Conservation (phyloP, 2,113 vertebrate species). For the Dipodomys stephensi region DNA sequence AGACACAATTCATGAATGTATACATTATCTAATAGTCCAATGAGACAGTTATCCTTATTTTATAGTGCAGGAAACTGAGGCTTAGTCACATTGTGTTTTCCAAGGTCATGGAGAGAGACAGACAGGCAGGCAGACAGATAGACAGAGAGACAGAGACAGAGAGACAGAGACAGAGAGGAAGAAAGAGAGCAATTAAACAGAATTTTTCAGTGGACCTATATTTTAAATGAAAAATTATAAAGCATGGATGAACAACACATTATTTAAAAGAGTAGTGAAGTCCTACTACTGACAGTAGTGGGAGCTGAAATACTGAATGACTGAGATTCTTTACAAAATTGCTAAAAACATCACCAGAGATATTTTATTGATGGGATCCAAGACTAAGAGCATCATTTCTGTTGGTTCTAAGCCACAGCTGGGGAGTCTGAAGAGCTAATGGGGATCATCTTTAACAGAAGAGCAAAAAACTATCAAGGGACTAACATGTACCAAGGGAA, state of each 20-base stretch:
- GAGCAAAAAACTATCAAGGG: neutral
- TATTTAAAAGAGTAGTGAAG: neutral
- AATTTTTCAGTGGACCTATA: neutral
- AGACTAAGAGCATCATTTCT: neutral
- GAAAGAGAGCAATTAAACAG: neutral
- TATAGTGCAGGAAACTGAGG: neutral
- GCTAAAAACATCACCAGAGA: neutral
- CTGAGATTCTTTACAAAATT: neutral
- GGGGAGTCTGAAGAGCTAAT: neutral
- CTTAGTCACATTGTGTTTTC: neutral
- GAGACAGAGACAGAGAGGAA: too few species aligned
- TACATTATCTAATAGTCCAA: neutral
- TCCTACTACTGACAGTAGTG: neutral
- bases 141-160: too few species aligned
- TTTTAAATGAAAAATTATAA: slow-evolving; percentile 16
- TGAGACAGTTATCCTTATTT: neutral
- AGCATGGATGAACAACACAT: neutral
- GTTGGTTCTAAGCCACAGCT: neutral
- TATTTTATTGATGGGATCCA: neutral
- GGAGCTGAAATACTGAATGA: neutral
- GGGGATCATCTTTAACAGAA: slow-evolving; percentile 13
- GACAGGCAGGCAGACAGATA: too few species aligned
- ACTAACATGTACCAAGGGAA: neutral
- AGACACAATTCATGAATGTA: too few species aligned
- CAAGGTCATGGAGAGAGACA: neutral